phyloP scores from a whole-genome alignment of 1,140 invertebrate genomes.

The Chironomus striatipennis region DNA sequence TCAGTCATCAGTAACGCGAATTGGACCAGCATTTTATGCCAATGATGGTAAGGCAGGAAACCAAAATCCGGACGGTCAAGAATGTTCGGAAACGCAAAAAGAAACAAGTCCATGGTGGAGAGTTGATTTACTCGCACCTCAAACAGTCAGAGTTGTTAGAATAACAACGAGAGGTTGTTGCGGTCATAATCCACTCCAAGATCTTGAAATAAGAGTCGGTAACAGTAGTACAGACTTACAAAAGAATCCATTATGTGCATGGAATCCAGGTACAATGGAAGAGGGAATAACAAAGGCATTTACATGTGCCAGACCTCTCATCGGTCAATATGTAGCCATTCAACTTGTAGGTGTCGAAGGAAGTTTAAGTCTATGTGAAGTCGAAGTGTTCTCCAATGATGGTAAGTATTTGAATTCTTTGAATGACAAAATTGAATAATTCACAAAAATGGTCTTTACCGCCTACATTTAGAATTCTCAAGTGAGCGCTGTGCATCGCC shows the following conservation, averaged over 20 bases:
- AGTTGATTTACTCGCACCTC: slow-evolving; percentile 73
- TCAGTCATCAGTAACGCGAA: slow-evolving; percentile 77
- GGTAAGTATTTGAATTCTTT: slow-evolving; percentile 44
- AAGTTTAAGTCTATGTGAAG: slow-evolving; percentile 80
- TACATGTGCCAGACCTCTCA: slow-evolving; percentile 69
- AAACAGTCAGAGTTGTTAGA: slow-evolving; percentile 72
- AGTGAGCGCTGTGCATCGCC: slow-evolving; percentile 64
- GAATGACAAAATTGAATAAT: not conserved
- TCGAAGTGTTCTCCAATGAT: slow-evolving; percentile 84
- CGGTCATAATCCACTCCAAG: slow-evolving; percentile 81
- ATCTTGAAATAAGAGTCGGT: slow-evolving; percentile 83
- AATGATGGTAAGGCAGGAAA: slow-evolving; percentile 69
- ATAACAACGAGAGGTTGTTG: slow-evolving; percentile 81
- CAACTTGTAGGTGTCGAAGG: slow-evolving; percentile 85
- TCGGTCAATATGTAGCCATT: slow-evolving; percentile 79
- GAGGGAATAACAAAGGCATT: slow-evolving; percentile 86
- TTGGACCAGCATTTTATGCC: slow-evolving; percentile 68
- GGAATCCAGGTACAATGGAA: slow-evolving; percentile 87
- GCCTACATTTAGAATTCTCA: slow-evolving; percentile 58
- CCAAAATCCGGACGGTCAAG: slow-evolving; percentile 76
- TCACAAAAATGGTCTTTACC: not conserved
- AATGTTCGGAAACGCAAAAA: slow-evolving; percentile 80
- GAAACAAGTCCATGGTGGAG: slow-evolving; percentile 88
- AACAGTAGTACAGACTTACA: slow-evolving; percentile 79
- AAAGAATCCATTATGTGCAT: slow-evolving; percentile 81